Evolutionary conservation across 2,113 vertebrate species (phyloP).

Genomic region (Vanacampus margaritifer): DNA sequence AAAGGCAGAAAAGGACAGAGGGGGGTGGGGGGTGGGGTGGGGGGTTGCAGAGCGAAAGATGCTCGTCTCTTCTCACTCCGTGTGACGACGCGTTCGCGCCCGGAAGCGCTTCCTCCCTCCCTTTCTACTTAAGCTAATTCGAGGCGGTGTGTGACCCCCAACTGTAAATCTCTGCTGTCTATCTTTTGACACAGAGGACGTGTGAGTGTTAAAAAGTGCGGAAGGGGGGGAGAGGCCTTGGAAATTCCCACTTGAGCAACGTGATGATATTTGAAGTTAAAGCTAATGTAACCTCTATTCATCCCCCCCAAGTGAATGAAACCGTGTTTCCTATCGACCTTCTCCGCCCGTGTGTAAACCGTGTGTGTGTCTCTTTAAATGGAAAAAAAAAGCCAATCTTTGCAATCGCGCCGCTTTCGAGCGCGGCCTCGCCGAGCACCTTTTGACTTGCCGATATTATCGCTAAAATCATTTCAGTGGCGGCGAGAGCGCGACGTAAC

Average conservation of each 20-base stretch:
- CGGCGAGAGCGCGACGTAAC: slow-evolving; percentile 47
- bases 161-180: slow-evolving; percentile 65
- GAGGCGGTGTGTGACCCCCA: slow-evolving; percentile 61
- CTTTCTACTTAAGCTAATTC: slow-evolving; percentile 73
- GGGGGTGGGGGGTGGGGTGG: too few species aligned
- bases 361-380: slow-evolving; percentile 35
- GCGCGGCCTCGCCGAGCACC: slow-evolving; percentile 19
- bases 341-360: not conserved
- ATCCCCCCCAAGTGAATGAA: not conserved
- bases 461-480: slow-evolving; percentile 43
- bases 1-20: not conserved
- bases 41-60: not conserved
- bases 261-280: slow-evolving; percentile 31
- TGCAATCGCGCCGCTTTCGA: slow-evolving; percentile 13
- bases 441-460: slow-evolving; percentile 45
- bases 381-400: slow-evolving; percentile 32
- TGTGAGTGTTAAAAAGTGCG: not conserved
- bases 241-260: slow-evolving; percentile 50
- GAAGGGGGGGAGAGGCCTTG: slow-evolving; percentile 26
- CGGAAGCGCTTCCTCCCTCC: slow-evolving; percentile 54
- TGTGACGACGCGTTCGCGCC: slow-evolving; percentile 34
- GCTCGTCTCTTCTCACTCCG: not conserved
- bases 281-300: slow-evolving; percentile 36
- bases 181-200: slow-evolving; percentile 41
- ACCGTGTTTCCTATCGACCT: slow-evolving; percentile 16